Evolutionary conservation across 2,888 invertebrate genomes (phyloP).

Genomic region (Chrysopilus asiliformis): DNA sequence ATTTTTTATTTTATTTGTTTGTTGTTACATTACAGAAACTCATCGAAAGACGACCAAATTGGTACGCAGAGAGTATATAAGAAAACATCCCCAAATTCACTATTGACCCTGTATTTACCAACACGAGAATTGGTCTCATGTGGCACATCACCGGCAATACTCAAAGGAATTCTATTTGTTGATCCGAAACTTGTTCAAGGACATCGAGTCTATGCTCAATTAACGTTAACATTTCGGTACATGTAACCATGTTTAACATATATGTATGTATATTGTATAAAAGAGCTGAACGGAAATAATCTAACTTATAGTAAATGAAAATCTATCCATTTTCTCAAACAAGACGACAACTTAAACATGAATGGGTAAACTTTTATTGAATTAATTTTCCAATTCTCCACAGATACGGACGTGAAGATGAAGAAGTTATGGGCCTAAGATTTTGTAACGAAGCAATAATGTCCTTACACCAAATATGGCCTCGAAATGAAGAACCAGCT

Average conservation of each 20-base stretch:
- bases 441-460: conserved; percentile 96
- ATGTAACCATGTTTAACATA: too few relatives aligned
- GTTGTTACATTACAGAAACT: conserved; percentile 7
- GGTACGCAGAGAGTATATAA: conserved; percentile 58
- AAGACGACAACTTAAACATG: too few relatives aligned
- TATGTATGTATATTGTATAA: too few relatives aligned
- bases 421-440: conserved; percentile 95
- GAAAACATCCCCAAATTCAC: conserved; percentile 75
- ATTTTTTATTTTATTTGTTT: not conserved
- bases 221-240: conserved; percentile 84
- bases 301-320: too few relatives aligned
- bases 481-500: conserved; percentile 47
- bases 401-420: conserved; percentile 90
- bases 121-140: conserved; percentile 68
- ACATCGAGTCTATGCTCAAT: conserved; percentile 71
- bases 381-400: too few relatives aligned
- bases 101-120: conserved; percentile 68
- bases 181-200: conserved; percentile 73
- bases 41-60: conserved; percentile 13
- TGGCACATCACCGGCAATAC: conserved; percentile 56
- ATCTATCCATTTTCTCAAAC: too few relatives aligned
- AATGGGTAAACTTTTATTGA: too few relatives aligned
- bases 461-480: conserved; percentile 79
- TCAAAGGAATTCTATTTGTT: conserved; percentile 83
- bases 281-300: too few relatives aligned